phyloP scores from a whole-genome alignment of 2,797 vertebrate genomes.

The Syngnathus acus region DNA sequence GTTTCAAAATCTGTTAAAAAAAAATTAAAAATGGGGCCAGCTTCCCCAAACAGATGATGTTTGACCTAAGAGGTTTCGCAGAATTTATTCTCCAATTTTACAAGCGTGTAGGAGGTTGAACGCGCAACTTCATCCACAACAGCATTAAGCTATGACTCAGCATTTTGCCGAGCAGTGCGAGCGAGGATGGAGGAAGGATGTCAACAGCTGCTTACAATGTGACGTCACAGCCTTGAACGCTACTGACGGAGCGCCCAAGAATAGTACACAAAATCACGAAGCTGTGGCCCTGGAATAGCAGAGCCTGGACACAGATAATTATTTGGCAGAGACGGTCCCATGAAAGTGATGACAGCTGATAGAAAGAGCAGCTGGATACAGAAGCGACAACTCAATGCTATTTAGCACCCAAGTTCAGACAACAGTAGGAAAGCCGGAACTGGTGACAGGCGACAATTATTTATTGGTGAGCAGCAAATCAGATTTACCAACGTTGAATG shows the following conservation, averaged over 20 bases:
- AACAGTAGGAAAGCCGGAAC: neutral
- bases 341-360: constrained; percentile 62
- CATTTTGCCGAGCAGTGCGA: constrained; percentile 34
- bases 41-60: neutral
- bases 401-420: neutral
- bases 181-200: constrained; percentile 49
- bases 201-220: constrained; percentile 52
- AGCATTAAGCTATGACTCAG: constrained; percentile 49
- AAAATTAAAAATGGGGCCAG: neutral
- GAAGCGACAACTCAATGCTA: constrained; percentile 31
- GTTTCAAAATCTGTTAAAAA: neutral
- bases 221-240: constrained; percentile 54
- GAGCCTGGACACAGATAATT: constrained; percentile 37
- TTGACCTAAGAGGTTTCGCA: neutral
- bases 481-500: neutral
- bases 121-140: constrained; percentile 10
- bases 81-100: neutral
- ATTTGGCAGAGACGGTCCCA: constrained; percentile 50
- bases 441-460: neutral
- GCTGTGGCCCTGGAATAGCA: constrained; percentile 30
- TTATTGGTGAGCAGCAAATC: neutral
- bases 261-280: constrained; percentile 44
- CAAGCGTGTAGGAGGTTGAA: constrained; percentile 1
- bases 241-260: constrained; percentile 51
- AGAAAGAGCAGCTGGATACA: constrained; percentile 56